Base-by-base conservation (phyloP, 2,888 invertebrate genomes). In the Sphaerophoria taeniata region DNA sequence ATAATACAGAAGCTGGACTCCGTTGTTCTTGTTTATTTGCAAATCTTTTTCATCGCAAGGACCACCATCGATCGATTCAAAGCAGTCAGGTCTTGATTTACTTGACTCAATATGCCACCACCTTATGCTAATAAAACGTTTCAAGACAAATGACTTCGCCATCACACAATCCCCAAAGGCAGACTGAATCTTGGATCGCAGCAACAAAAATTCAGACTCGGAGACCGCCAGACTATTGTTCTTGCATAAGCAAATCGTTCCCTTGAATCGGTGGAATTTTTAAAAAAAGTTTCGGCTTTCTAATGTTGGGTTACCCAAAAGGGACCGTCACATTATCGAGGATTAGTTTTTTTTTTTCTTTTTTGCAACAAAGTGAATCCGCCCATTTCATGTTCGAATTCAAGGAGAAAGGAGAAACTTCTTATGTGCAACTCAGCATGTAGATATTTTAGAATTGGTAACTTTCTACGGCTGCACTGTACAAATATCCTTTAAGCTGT, bases 21-120 rank as follows among this genome's bases (percentile, higher is more conserved):
- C n/a, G n/a, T n/a, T n/a, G n/a, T n/a, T n/a, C n/a, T n/a, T n/a
- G n/a, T n/a, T n/a, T n/a, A n/a, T n/a, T 61, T 43, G 9, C 24
- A 49, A 31, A 49, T 49, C 61, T 60, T 78, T 63, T 69, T 43
- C 45, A 58, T 58, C 16, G 34, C 31, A 45, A 49, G 53, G 79
- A 84, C 83, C 79, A 79, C 83, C 79, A 65, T 74, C 83, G 81
- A 75, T 76, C n/a, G n/a, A n/a, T n/a, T 63, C 36, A 56, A 16
- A 16, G 58, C 65, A 71, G 76, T 60, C 83, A 79, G 49, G 34
- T 67, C 67, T 84, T 79, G 83, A 79, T 84, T 84, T 79, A 79
- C 74, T 84, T 71, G 16, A n/a, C 58, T 74, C 74, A 79, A 71
- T 84, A 79, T 79, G 75, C 83, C 83, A 83, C 82, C 82, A 83